Evolutionary conservation across 2,888 invertebrate species (phyloP), one percentile per base, ranked within the genome.

Genomic region (Nomada goodeniana): DNA sequence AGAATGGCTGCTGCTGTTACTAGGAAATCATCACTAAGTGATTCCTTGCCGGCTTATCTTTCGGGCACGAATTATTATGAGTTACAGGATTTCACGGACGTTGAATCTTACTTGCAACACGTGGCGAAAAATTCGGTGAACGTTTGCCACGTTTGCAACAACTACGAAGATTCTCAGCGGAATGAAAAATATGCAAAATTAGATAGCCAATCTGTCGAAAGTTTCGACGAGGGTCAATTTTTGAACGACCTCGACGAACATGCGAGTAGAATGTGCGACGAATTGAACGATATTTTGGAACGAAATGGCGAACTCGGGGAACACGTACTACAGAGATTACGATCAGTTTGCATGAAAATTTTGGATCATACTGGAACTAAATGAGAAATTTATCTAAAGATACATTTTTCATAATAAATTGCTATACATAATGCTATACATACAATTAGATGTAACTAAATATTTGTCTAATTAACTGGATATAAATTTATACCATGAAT

Each of bases 11-110:
- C 83, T 36, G 84, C 84, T 0, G 84, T 90, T 0, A 88, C 87
- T 0, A 84, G 74, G 23, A 88, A 88, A n/a, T 59, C 90, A 0
- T 75, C 82, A 0, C 76, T 92, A 2, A 88, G 84, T 15, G 88
- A 89, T 20, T 82, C 80, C 11, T 80, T 93, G 42, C 89, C 90
- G 0, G 88, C 88, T 0, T 93, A 92, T 67, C 83, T 93, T 1
- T 89, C 89, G 0, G 86, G 86, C 11, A 80, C 79, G 15, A 13
- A 63, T 13, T 86, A 86, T 44, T 87, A 88, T 42, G 50, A 77
- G 11, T 72, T 89, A 3, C 65, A 60, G 0, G 83, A 87, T 50
- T 90, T 90, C 44, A 5, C 81, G 0, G 79, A 86, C 5, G 18
- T 85, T 2, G 83, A 84, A 3, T 68, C 82, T 23, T 92, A 90